phyloP scores from a whole-genome alignment of 1,140 invertebrate genomes.

The Penaeus vannamei region DNA sequence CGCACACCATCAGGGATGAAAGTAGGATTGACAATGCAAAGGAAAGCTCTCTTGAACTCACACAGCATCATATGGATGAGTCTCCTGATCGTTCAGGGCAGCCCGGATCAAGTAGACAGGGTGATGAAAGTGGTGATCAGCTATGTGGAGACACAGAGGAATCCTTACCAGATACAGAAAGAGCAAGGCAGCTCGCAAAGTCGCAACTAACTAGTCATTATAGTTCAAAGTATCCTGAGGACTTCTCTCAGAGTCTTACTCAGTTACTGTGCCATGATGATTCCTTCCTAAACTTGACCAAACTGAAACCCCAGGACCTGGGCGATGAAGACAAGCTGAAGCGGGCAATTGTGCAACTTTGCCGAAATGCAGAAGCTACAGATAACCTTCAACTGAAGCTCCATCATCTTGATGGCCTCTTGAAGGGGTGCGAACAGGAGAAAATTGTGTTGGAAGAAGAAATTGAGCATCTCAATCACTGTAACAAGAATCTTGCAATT shows the following conservation, averaged over 20 bases:
- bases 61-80: neutral
- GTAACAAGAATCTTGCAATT: constrained; percentile 39
- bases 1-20: constrained; percentile 30
- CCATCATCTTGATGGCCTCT: constrained; percentile 34
- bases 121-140: too few species aligned
- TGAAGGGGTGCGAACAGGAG: constrained; percentile 38
- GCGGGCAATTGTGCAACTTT: constrained; percentile 4
- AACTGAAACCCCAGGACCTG: constrained; percentile 20
- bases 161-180: too few species aligned
- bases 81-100: too few species aligned
- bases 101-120: too few species aligned
- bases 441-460: constrained; percentile 32
- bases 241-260: constrained; percentile 28
- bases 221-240: neutral
- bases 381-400: constrained; percentile 39
- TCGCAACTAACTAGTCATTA: too few species aligned
- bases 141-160: too few species aligned
- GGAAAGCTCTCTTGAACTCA: neutral
- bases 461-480: constrained; percentile 38
- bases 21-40: neutral
- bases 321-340: constrained; percentile 25
- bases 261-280: constrained; percentile 39
- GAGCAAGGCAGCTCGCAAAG: too few species aligned
- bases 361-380: constrained; percentile 22
- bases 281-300: constrained; percentile 34